These are phyloP conservation scores for Leptocoma aspasia DNA, from an alignment of 2,113 vertebrate genomes.

Conservation along the genomic window DNA sequence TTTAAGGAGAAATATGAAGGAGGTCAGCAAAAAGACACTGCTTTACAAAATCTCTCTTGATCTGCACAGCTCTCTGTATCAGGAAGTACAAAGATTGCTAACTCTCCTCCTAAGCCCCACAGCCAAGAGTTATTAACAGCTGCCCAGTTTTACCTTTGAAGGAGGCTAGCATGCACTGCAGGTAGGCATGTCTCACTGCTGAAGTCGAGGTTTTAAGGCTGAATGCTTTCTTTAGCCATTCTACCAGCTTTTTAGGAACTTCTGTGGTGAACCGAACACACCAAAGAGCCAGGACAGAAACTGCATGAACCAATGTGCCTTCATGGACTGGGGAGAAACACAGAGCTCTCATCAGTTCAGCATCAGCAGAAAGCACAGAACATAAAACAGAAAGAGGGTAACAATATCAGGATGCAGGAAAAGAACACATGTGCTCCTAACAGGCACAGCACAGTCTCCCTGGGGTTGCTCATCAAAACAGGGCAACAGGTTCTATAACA, in stretches of 20 bases:
- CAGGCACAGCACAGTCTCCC: neutral
- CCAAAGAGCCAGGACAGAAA: conserved; percentile 91
- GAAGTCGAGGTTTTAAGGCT: conserved; percentile 93
- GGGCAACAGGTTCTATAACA: neutral
- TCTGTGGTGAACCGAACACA: conserved; percentile 84
- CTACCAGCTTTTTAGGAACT: conserved; percentile 83
- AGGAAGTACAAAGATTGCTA: neutral
- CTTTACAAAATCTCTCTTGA: neutral
- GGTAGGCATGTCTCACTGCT: conserved; percentile 89
- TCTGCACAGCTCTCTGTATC: neutral
- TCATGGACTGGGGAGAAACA: conserved; percentile 83
- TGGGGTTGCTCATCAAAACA: neutral
- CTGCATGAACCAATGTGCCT: conserved; percentile 89
- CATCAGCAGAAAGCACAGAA: neutral
- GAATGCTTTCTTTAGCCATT: conserved; percentile 95
- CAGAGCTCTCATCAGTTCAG: neutral
- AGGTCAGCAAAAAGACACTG: neutral
- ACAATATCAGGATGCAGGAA: neutral
- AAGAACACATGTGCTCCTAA: rapidly evolving
- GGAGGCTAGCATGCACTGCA: conserved; percentile 89
- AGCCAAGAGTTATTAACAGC: neutral
- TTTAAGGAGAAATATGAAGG: neutral
- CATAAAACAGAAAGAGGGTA: neutral
- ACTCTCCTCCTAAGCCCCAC: neutral
- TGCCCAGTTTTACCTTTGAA: conserved; percentile 84